Conservation (phyloP, 2,797 vertebrate species). For the Microhierax caerulescens region DNA sequence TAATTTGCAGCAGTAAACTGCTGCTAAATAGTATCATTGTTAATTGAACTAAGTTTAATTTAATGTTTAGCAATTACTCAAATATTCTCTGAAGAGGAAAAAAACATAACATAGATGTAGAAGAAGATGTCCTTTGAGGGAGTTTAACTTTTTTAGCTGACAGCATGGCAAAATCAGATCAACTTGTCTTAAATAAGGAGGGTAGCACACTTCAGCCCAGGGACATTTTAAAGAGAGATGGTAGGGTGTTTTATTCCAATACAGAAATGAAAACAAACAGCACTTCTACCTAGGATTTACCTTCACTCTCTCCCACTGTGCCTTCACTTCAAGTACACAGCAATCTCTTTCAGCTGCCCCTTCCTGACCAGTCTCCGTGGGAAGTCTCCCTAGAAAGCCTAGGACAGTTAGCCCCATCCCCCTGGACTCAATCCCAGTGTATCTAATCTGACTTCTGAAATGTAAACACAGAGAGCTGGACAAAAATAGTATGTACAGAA, state of each 20-base stretch:
- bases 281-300: background rate
- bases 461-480: background rate
- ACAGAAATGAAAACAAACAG: background rate
- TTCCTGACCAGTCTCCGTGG: background rate
- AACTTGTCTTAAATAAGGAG: background rate
- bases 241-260: background rate
- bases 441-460: background rate
- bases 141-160: background rate
- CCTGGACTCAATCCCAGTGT: background rate
- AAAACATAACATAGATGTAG: fast-evolving
- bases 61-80: background rate
- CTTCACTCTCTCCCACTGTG: background rate
- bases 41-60: background rate
- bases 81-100: background rate
- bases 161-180: background rate
- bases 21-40: background rate
- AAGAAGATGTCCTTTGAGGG: background rate
- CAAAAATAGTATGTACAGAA: background rate
- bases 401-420: background rate
- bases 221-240: background rate
- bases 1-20: background rate
- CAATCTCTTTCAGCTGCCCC: background rate
- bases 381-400: background rate
- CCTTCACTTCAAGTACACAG: background rate
- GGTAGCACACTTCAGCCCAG: background rate